Evolutionary conservation across 2,113 vertebrate species (phyloP).

Genomic region (Hemichromis elongatus): DNA sequence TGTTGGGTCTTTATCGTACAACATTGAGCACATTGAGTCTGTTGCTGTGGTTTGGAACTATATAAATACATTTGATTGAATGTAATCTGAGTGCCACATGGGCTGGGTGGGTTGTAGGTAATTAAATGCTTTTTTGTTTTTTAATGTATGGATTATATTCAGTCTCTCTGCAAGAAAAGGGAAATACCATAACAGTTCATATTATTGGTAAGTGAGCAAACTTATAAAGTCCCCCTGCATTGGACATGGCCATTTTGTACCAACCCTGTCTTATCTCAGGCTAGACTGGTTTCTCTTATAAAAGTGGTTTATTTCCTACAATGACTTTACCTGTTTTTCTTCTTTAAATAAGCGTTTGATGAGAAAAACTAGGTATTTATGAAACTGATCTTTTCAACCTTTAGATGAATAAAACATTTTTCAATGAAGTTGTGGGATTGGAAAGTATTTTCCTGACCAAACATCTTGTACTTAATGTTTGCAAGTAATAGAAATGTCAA

Average conservation of each 20-base stretch:
- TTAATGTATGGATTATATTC: background rate
- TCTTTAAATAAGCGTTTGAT: background rate
- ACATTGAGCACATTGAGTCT: background rate
- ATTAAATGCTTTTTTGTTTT: background rate
- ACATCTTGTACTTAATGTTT: background rate
- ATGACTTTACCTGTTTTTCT: background rate
- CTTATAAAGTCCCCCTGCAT: background rate
- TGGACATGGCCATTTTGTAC: background rate
- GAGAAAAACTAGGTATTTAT: background rate
- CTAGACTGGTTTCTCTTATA: background rate
- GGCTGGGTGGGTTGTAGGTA: background rate
- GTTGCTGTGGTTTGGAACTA: background rate
- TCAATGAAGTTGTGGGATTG: background rate
- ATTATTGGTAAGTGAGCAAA: background rate
- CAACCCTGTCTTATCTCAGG: background rate
- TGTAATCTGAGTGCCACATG: background rate
- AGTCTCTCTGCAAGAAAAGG: background rate
- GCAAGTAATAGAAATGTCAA: background rate
- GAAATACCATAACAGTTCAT: background rate
- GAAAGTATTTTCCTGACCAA: background rate
- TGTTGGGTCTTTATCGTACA: background rate
- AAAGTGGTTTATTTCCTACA: background rate
- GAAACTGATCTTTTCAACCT: background rate
- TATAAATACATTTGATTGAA: background rate
- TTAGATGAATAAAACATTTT: background rate